A percentile compares a stretch with the other conserved stretches of the same genome.
Evolutionary conservation across 2,113 vertebrate species (phyloP).

Genomic region (Plecturocebus donacophilus): DNA sequence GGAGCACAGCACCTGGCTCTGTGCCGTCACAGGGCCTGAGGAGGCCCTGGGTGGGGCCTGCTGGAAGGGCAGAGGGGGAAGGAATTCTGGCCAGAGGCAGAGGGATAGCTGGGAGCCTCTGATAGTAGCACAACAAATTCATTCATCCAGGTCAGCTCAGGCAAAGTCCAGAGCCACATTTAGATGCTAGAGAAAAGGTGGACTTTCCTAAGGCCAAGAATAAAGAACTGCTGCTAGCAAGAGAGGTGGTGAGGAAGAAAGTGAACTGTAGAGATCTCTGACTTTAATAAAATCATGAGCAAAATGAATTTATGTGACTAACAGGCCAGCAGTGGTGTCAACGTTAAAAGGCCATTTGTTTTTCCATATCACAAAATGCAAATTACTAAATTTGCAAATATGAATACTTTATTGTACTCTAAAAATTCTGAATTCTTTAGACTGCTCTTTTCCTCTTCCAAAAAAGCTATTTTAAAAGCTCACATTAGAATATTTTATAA

Average conservation of each 20-base stretch:
- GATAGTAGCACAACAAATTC: not conserved
- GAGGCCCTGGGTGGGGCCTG: no score
- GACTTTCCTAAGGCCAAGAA: not conserved
- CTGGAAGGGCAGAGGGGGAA: fast-evolving
- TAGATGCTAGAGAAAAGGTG: not conserved
- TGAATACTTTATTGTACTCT: constrained; percentile 70
- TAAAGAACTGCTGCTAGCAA: not conserved
- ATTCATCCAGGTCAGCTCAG: not conserved
- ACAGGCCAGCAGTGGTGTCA: constrained; percentile 33
- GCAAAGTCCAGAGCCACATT: not conserved
- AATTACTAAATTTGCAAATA: constrained; percentile 59
- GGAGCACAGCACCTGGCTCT: not conserved
- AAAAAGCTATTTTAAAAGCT: constrained; percentile 71
- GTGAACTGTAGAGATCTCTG: not conserved
- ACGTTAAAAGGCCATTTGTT: constrained; percentile 70
- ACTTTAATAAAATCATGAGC: constrained; percentile 10
- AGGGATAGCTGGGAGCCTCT: not conserved
- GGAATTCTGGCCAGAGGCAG: not conserved
- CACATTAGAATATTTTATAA: constrained; percentile 74
- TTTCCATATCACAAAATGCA: constrained; percentile 60
- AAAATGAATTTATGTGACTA: constrained; percentile 52
- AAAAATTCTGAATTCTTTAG: constrained; percentile 71
- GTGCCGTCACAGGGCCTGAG: fast-evolving
- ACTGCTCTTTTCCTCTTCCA: constrained; percentile 63
- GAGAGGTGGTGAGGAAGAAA: not conserved